Evolutionary conservation across 2,888 invertebrate species (phyloP).

Genomic region (Lasioglossum morio): DNA sequence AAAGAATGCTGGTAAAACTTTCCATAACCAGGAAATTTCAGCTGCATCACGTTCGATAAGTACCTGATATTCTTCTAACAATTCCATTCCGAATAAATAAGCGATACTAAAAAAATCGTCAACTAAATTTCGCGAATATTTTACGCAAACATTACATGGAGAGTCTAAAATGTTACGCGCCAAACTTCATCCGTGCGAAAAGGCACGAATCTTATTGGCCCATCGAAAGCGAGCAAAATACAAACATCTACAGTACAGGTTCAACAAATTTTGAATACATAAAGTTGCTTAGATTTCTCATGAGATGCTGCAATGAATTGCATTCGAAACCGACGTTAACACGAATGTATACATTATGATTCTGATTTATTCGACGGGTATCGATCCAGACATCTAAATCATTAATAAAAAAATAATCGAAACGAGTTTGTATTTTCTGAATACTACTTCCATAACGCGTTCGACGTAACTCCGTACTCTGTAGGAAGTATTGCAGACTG

Average conservation of each 20-base stretch:
- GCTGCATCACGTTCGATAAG: constrained; percentile 70
- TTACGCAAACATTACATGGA: background rate
- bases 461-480: constrained; percentile 46
- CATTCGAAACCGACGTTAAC: background rate
- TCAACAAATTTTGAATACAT: constrained; percentile 19
- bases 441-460: constrained; percentile 30
- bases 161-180: constrained; percentile 53
- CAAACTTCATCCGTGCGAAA: constrained; percentile 40
- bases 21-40: constrained; percentile 74
- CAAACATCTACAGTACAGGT: constrained; percentile 27
- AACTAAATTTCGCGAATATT: constrained; percentile 4
- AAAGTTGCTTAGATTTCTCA: background rate
- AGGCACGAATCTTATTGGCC: constrained; percentile 43
- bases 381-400: constrained; percentile 2
- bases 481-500: constrained; percentile 52
- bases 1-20: constrained; percentile 62
- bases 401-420: background rate
- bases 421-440: constrained; percentile 23
- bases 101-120: background rate
- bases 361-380: background rate
- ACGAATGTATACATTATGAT: background rate
- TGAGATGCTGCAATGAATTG: background rate
- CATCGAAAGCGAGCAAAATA: constrained; percentile 37
- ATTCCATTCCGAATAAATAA: constrained; percentile 14
- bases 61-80: constrained; percentile 71